Base-by-base conservation (phyloP, 2,113 vertebrate species). In the Heterocephalus glaber region DNA sequence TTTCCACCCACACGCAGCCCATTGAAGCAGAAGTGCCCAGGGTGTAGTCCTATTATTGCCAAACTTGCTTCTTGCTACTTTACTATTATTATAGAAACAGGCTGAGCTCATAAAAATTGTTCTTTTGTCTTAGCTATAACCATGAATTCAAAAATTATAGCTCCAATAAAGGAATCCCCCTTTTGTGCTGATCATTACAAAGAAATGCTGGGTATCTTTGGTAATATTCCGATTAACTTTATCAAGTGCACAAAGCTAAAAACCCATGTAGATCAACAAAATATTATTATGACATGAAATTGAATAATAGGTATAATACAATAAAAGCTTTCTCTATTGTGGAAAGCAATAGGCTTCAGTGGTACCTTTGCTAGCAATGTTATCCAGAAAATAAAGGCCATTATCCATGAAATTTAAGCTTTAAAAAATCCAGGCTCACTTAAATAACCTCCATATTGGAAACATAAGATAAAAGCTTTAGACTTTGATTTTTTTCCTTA, bases 141-240 rank as follows among this genome's bases (percentile, higher is more conserved):
- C 3, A 9, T 80, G 20, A 54, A 61, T 35, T 56, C 24, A 91
- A 79, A 93, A 97, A 80, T 92, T 95, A 70, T 82, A 56, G 10
- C 81, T 94, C 49, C 33, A 86, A 54, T 72, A 94, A 95, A 94
- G 41, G 4, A 92, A 68, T 58, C 61, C 95, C 19, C n/a, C 28
- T 63, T 95, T 96, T 86, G 88, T 65, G 68, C 24, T 90, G 17
- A 70, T 92, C 72, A 79, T 96, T 97, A 96, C 94, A 16, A 68
- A 52, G 88, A 84, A 58, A 52, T 54, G 5, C 68, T 87, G 81
- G 30, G 60, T 89, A 33, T 85, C 72, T 90, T 95, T 76, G 61
- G 28, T 79, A 95, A 88, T 89, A 95, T 81, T 66, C 81, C 81
- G 96, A 92, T 96, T 97, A 92, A 49, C 74, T 90, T 92, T 74